A percentile compares a stretch with the other conserved stretches of the same genome.
These are phyloP conservation scores for Sinohyriopsis cumingii DNA, from an alignment of 2,888 invertebrate genomes.

Conservation along the genomic window DNA sequence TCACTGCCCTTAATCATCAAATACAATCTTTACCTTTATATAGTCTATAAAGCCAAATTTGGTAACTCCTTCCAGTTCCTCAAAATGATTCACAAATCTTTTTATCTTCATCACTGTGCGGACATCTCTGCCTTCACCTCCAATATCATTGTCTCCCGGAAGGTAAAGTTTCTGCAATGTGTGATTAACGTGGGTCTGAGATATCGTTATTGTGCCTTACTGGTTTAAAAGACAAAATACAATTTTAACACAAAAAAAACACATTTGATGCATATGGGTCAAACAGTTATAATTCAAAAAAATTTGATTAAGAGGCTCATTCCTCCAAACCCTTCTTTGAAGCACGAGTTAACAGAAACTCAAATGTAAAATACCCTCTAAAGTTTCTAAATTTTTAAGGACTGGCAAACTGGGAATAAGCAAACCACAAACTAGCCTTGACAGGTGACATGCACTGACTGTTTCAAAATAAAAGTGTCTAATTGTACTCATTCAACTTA, in stretches of 20 bases:
- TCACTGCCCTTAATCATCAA: not conserved
- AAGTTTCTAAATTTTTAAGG: too few relatives aligned
- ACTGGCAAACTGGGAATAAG: too few relatives aligned
- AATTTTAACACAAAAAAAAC: not conserved
- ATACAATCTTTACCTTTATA: slow-evolving; percentile 65
- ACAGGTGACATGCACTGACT: too few relatives aligned
- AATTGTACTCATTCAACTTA: too few relatives aligned
- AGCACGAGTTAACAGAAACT: too few relatives aligned
- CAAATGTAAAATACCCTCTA: too few relatives aligned
- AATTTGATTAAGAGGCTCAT: too few relatives aligned
- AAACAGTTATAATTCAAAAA: too few relatives aligned
- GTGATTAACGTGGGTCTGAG: not conserved
- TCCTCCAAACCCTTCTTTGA: too few relatives aligned
- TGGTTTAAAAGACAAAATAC: not conserved
- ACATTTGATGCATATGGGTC: too few relatives aligned
- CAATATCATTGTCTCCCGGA: slow-evolving; percentile 98
- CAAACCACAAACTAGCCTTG: too few relatives aligned
- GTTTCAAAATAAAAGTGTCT: too few relatives aligned
- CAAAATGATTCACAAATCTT: slow-evolving; percentile 84
- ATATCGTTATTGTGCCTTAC: not conserved
- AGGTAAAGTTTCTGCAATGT: slow-evolving; percentile 79
- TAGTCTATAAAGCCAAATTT: slow-evolving; percentile 70
- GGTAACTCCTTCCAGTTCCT: slow-evolving; percentile 78
- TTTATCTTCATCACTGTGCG: slow-evolving; percentile 77
- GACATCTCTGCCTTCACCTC: slow-evolving; percentile 82